Conservation (phyloP, 2,797 vertebrate species). For the Gallinago stenura region DNA sequence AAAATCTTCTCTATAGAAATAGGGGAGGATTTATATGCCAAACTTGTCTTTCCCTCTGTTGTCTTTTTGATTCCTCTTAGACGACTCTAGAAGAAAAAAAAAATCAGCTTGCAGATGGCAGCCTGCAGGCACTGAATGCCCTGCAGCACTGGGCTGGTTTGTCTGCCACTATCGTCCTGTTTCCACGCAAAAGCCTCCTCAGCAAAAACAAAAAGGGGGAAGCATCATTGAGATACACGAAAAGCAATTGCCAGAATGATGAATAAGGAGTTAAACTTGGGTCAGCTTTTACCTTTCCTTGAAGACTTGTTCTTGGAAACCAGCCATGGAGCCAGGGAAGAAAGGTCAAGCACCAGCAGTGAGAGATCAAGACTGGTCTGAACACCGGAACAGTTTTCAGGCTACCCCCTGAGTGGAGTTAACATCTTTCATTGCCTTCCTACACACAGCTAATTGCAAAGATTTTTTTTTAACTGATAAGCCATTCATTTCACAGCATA, state of each 20-base stretch:
- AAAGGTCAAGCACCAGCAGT: neutral
- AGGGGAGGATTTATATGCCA: neutral
- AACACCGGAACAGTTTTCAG: neutral
- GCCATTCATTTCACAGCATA: neutral
- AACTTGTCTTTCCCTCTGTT: neutral
- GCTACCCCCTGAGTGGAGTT: neutral
- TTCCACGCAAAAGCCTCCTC: neutral
- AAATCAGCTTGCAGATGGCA: neutral
- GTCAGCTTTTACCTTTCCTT: conserved; percentile 3
- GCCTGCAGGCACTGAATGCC: neutral
- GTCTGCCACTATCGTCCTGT: neutral
- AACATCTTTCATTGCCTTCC: conserved; percentile 6
- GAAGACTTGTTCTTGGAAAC: neutral
- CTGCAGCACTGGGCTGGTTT: neutral
- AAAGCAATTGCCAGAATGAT: neutral
- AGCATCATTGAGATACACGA: neutral
- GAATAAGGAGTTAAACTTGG: neutral
- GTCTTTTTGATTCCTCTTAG: neutral
- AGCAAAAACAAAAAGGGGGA: neutral
- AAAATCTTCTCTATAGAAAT: neutral
- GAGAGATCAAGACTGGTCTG: neutral
- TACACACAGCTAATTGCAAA: neutral
- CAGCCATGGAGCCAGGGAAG: neutral
- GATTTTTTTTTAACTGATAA: conserved; percentile 14
- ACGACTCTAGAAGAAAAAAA: neutral